Conservation (phyloP, 2,113 vertebrate species). For the Notarius quadriscutis region DNA sequence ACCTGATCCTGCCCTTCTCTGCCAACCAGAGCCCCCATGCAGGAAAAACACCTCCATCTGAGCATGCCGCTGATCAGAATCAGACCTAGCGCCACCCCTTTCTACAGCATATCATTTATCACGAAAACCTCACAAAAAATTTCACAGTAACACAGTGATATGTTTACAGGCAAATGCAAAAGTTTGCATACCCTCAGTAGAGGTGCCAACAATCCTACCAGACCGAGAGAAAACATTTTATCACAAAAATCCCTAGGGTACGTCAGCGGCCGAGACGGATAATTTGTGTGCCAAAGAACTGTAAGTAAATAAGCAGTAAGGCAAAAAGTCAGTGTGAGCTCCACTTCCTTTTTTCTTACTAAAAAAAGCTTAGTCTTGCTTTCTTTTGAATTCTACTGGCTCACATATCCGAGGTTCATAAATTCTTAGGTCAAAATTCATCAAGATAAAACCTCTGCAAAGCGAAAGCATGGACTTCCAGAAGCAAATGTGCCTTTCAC, state of each 20-base stretch:
- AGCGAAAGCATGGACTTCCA: not conserved
- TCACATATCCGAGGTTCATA: not conserved
- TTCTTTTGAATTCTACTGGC: not conserved
- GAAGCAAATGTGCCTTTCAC: not conserved
- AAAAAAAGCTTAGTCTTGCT: not conserved
- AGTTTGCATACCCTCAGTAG: not conserved
- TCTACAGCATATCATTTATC: constrained; percentile 16
- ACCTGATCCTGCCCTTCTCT: constrained; percentile 14
- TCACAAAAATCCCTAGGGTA: not conserved
- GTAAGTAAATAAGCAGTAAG: not conserved
- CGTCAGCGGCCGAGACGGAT: not conserved
- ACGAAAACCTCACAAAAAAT: not conserved
- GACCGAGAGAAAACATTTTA: not conserved
- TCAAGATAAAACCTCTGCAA: not conserved
- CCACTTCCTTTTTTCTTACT: not conserved
- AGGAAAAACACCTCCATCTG: constrained; percentile 51
- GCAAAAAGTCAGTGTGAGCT: not conserved
- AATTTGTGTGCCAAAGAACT: not conserved
- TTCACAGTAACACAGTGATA: not conserved
- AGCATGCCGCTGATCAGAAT: constrained; percentile 23
- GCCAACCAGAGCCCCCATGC: constrained; percentile 42
- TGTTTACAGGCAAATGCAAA: not conserved
- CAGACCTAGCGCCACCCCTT: not conserved
- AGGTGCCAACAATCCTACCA: not conserved
- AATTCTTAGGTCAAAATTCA: not conserved